Base-by-base conservation (phyloP, 1,140 invertebrate genomes). In the Leptinotarsa lineolata region DNA sequence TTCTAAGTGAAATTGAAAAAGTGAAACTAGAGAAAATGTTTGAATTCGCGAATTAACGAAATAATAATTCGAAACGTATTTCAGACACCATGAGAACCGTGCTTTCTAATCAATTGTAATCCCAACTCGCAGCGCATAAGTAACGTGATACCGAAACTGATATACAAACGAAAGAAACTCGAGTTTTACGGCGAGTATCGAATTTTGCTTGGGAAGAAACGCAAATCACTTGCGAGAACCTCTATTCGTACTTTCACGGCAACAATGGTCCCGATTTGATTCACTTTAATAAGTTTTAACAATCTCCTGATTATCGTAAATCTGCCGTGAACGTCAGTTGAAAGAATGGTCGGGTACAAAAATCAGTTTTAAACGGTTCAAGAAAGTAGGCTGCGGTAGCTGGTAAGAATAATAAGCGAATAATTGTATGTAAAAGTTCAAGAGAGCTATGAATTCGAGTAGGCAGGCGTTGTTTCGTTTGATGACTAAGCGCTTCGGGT, bases 381-480 rank as follows among this genome's bases (percentile, higher is more conserved):
- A n/a, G 48, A 54, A 54, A 54, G 48, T 54, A 18, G 48, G n/a
- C 48, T 54, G 48, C n/a, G 48, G 48, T 54, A 54, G n/a, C 48
- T 15, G 15, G 48, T 16, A 13, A 54, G 48, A 54, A 5, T 54
- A 18, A 54, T 16, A 15, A 54, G n/a, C n/a, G 4, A 18, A 3
- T 18, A 18, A 18, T 54, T 54, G 15, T 16, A 15, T 54, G 48
- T 54, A 16, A 54, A 16, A 54, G 48, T 15, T 54, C 6, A 54
- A 11, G 30, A 39, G 8, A 39, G 8, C n/a, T 54, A 15, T 13
- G 48, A 1, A 54, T 54, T 54, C 16, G n/a, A 54, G 48, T 16
- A 54, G 48, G 30, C 30, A 54, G 48, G 30, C 30, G 30, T 39
- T 39, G 15, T 54, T 18, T 54, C 48, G 48, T 15, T 54, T 16